A percentile compares a stretch with the other conserved stretches of the same genome.
phyloP scores from a whole-genome alignment of 2,797 vertebrate species.

The Tragopan temminckii region DNA sequence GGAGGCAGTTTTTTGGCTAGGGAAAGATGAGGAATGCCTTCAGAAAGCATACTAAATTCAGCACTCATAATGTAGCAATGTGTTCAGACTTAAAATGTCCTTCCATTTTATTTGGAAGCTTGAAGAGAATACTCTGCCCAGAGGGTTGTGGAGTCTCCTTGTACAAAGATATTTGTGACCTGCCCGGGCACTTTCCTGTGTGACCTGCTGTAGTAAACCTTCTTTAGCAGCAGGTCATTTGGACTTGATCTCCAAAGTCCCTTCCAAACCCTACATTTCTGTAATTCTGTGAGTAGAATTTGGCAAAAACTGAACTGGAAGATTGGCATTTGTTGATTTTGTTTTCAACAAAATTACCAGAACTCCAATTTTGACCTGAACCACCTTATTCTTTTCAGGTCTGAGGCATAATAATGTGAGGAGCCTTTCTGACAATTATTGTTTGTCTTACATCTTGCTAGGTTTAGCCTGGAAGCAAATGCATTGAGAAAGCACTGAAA shows the following conservation, averaged over 20 bases:
- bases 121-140: background rate
- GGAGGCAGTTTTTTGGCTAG: conserved; percentile 10
- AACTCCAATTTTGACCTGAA: background rate
- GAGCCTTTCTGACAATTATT: background rate
- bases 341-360: background rate
- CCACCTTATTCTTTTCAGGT: background rate
- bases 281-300: background rate
- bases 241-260: no score
- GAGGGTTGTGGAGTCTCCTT: no score
- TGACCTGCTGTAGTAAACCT: no score
- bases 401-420: background rate
- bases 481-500: background rate
- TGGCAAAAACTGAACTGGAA: background rate
- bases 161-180: no score
- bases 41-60: background rate
- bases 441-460: background rate
- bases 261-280: no score
- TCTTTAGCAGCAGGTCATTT: no score
- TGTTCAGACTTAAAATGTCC: background rate
- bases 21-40: conserved; percentile 19
- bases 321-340: background rate
- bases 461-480: background rate
- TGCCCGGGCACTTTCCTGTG: no score
- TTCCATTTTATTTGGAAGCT: conserved; percentile 12
- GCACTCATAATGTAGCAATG: background rate